Percentiles rank a stretch among this genome's conserved stretches.
These are phyloP conservation scores for Myodes glareolus DNA, from an alignment of 2,113 vertebrate species.

Conservation along the genomic window DNA sequence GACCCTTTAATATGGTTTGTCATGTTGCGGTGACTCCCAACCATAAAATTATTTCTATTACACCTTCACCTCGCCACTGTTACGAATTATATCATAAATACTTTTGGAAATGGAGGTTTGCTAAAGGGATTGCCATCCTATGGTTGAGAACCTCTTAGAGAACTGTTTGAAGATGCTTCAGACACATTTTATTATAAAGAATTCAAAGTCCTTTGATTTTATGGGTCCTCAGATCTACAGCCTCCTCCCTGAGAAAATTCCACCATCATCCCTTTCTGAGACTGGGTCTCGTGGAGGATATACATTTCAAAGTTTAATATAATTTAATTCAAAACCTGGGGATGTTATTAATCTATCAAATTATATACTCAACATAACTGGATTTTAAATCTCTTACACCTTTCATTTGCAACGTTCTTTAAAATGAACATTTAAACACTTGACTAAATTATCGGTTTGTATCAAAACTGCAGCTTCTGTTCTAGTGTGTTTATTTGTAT, in stretches of 20 bases:
- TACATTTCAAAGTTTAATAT: constrained; percentile 49
- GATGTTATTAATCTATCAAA: background rate
- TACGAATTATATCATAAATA: background rate
- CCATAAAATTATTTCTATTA: background rate
- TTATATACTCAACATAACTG: constrained; percentile 11
- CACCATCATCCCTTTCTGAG: background rate
- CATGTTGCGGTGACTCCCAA: background rate
- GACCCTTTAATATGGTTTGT: background rate
- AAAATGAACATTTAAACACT: background rate
- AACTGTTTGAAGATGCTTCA: background rate
- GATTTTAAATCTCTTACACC: background rate
- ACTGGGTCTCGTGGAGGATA: background rate
- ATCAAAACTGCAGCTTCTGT: background rate
- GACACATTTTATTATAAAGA: background rate
- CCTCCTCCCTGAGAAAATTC: background rate
- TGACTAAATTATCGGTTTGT: background rate
- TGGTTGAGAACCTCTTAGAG: background rate
- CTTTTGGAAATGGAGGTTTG: background rate
- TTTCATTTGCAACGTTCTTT: background rate
- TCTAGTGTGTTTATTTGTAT: background rate
- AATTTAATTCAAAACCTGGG: background rate
- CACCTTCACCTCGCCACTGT: background rate
- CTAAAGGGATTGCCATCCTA: background rate
- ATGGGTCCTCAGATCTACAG: background rate
- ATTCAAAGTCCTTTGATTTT: background rate